Evolutionary conservation across 2,888 invertebrate genomes (phyloP).

Genomic region (Xanthia togata): DNA sequence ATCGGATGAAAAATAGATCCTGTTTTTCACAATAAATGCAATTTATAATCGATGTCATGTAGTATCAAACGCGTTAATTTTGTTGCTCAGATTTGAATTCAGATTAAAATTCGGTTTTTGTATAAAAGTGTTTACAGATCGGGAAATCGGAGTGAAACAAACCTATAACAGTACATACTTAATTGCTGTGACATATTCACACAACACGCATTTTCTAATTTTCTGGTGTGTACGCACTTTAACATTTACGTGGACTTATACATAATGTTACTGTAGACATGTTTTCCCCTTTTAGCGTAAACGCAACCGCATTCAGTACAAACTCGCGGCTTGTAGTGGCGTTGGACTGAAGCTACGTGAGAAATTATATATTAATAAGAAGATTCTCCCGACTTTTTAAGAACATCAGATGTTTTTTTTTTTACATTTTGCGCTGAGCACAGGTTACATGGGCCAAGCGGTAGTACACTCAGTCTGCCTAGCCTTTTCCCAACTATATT

Average conservation of each 20-base stretch:
- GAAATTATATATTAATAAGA: conserved; percentile 21
- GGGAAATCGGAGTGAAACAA: background rate
- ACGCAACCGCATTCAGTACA: conserved; percentile 25
- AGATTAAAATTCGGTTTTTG: conserved; percentile 13
- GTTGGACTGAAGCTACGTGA: conserved; percentile 7
- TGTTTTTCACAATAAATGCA: conserved; percentile 1
- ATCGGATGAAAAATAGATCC: background rate
- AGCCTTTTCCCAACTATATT: too few relatives aligned
- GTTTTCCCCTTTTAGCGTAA: conserved; percentile 21
- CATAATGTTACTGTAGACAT: conserved; percentile 26
- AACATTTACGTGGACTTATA: conserved; percentile 33
- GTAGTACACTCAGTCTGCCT: too few relatives aligned
- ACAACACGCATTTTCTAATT: conserved; percentile 14
- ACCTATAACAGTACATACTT: background rate
- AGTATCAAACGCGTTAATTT: background rate
- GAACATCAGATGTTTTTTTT: background rate
- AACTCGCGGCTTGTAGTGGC: conserved; percentile 3
- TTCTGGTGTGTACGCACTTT: conserved; percentile 20
- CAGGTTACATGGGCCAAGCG: too few relatives aligned
- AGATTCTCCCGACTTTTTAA: background rate
- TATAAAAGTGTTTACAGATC: conserved; percentile 16
- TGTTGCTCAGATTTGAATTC: conserved; percentile 10
- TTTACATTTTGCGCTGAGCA: too few relatives aligned
- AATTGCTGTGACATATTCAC: conserved; percentile 14
- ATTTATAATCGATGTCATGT: background rate